These are phyloP conservation scores for Polypedilum pembai DNA, from an alignment of 1,140 invertebrate species.

Conservation along the genomic window DNA sequence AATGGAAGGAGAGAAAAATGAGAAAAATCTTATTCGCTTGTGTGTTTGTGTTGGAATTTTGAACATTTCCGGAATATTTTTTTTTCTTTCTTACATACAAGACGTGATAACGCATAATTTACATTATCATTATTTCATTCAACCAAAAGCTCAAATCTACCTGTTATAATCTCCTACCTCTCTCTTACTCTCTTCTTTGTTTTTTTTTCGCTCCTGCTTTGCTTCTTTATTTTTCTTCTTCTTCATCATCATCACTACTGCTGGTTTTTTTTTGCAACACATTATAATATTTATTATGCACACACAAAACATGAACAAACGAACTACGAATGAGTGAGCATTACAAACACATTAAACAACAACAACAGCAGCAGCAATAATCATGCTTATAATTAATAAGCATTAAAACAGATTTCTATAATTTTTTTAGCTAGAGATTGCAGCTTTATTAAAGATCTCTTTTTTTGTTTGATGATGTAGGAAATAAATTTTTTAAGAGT, in stretches of 20 bases:
- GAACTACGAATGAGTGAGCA: neutral
- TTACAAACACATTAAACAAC: neutral
- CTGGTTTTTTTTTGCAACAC: neutral
- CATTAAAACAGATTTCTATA: conserved; percentile 28
- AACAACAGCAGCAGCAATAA: neutral
- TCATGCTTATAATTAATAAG: conserved; percentile 20
- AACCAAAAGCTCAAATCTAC: neutral
- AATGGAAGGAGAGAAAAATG: neutral
- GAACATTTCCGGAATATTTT: conserved; percentile 10
- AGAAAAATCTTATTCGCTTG: no score
- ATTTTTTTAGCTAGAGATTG: neutral
- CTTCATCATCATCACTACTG: neutral
- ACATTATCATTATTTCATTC: neutral
- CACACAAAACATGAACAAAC: neutral
- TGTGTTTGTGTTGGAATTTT: neutral
- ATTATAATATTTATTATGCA: neutral
- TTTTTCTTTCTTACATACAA: neutral
- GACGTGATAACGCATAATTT: conserved; percentile 17
- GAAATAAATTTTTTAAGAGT: neutral
- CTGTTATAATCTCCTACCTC: neutral
- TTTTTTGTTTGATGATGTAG: neutral
- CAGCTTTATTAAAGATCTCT: conserved; percentile 9
- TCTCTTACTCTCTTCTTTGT: neutral
- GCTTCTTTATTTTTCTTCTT: neutral
- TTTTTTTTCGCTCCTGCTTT: neutral